Conservation (phyloP, 2,797 vertebrate genomes). For the Arctocebus calabarensis region DNA sequence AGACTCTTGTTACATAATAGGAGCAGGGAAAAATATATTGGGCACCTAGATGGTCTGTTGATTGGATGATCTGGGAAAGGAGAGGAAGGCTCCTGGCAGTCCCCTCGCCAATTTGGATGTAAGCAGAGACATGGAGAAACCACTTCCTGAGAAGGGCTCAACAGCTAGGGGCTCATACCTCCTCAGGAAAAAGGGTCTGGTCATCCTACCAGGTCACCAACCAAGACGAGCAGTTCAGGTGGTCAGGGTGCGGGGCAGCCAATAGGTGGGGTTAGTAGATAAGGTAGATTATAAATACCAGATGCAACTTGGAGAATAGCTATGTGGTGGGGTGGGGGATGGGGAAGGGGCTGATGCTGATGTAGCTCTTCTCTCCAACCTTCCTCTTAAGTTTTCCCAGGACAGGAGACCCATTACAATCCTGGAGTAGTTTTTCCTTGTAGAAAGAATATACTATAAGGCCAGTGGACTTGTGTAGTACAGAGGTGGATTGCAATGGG, state of each 20-base stretch:
- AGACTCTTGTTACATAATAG: not conserved
- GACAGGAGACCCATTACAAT: not conserved
- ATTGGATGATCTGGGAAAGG: not conserved
- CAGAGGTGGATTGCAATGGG: not conserved
- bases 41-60: not conserved
- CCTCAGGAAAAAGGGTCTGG: not conserved
- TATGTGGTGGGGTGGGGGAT: too few relatives aligned
- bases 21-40: not conserved
- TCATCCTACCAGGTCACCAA: not conserved
- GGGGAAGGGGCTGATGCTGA: not conserved
- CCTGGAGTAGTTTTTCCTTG: not conserved
- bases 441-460: not conserved
- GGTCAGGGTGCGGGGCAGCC: not conserved
- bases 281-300: not conserved
- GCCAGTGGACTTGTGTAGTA: not conserved
- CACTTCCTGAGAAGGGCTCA: not conserved
- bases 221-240: not conserved
- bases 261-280: not conserved
- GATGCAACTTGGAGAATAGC: not conserved
- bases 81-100: not conserved
- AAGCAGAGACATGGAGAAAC: not conserved
- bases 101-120: not conserved
- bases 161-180: not conserved
- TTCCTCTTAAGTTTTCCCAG: not conserved
- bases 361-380: not conserved